Base-by-base conservation (phyloP, 1,140 invertebrate genomes). In the Polyergus mexicanus region DNA sequence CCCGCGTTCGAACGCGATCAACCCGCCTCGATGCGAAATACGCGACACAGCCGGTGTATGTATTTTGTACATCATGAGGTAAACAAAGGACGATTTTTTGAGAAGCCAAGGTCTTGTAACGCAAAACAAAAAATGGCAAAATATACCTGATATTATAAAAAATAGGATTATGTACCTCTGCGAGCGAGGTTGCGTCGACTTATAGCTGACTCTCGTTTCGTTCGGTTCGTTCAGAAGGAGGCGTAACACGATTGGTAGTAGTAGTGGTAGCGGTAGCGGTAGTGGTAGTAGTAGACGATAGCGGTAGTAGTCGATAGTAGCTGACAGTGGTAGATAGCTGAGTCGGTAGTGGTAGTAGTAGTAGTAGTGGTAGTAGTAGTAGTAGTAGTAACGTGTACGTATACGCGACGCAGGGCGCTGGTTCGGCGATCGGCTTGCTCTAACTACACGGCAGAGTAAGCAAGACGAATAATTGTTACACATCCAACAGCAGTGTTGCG, bases 351-450 rank as follows among this genome's bases (percentile, higher is more conserved):
- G 90, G 92, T 90, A 81, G 88, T 93, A 92, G 90, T 86, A 86
- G 89, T 90, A 90, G 91, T 93, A 93, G 89, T 92, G 88, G 92
- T 89, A 76, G 85, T 93, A 92, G 90, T 86, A 85, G 89, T 87
- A 66, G 85, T 58, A 63, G 69, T 89, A 90, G 92, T 94, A 93
- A 94, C 93, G 93, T 94, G 93, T 94, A 94, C 92, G 92, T 94
- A 94, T 94, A 94, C 94, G 94, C 93, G 94, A 91, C 92, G 93
- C 90, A 94, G 93, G 94, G 91, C 92, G 94, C 94, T 94, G 93
- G 93, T 89, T 94, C 92, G 94, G 93, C 92, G 92, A 93, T 92
- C 93, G 92, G 93, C 93, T 94, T 94, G 94, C 94, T 94, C 94
- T 94, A 94, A 94, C 94, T 94, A 94, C 93, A 93, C 92, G 92